Evolutionary conservation across 2,888 invertebrate species (phyloP).

Genomic region (Dysmachus trigonus): DNA sequence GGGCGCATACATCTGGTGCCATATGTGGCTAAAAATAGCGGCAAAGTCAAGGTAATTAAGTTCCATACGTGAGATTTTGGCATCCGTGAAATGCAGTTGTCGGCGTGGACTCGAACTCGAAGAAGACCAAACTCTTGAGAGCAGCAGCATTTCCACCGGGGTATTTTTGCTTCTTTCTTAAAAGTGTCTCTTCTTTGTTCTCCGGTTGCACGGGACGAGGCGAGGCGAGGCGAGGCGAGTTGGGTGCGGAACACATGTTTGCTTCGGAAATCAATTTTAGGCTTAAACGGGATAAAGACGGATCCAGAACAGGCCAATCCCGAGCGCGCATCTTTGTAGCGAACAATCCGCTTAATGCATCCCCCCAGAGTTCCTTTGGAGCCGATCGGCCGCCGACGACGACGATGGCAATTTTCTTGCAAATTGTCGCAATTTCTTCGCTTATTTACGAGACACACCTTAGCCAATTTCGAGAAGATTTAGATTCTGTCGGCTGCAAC

Average conservation of each 20-base stretch:
- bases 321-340: neutral
- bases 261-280: neutral
- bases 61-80: constrained; percentile 25
- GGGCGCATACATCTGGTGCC: constrained; percentile 15
- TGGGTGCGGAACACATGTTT: constrained; percentile 7
- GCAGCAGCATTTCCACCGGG: neutral
- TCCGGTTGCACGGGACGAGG: neutral
- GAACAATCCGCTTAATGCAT: neutral
- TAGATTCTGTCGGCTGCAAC: neutral
- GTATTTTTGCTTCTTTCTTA: neutral
- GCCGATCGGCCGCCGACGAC: too few species aligned
- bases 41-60: constrained; percentile 30
- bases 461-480: neutral
- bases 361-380: neutral
- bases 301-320: neutral
- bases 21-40: constrained; percentile 16
- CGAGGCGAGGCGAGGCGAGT: neutral
- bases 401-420: neutral
- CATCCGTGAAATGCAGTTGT: constrained; percentile 20
- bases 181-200: constrained; percentile 8
- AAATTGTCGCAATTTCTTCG: neutral
- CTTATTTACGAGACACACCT: neutral
- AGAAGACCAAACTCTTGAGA: neutral
- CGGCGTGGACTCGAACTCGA: neutral
- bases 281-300: neutral